Conservation (phyloP, 2,888 invertebrate species). For the Unio delphinus region DNA sequence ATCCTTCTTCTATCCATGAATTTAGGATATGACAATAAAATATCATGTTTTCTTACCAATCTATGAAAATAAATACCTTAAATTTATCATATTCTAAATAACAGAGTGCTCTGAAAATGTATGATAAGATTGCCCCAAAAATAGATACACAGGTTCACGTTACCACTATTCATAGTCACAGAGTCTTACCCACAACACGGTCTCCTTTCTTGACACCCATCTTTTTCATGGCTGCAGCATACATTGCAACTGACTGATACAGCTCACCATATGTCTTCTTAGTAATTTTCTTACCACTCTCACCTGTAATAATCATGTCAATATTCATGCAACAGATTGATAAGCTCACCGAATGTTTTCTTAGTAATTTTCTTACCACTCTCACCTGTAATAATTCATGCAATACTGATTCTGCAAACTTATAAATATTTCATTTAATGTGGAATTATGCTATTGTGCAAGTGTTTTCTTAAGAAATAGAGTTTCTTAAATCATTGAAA, state of each 20-base stretch:
- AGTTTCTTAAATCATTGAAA: no score
- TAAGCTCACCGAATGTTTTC: constrained; percentile 70
- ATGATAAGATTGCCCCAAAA: not conserved
- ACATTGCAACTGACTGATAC: constrained; percentile 65
- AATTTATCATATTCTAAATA: not conserved
- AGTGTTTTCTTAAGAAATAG: no score
- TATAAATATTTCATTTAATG: no score
- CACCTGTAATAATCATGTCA: constrained; percentile 47
- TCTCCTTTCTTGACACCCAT: constrained; percentile 72
- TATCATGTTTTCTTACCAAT: not conserved
- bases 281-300: constrained; percentile 55
- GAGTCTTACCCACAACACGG: constrained; percentile 71
- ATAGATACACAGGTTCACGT: not conserved
- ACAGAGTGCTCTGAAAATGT: not conserved
- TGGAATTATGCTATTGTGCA: no score
- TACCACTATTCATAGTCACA: not conserved
- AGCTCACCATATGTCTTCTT: constrained; percentile 70
- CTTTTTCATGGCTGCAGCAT: constrained; percentile 70
- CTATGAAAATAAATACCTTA: no score
- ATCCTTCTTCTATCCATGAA: not conserved
- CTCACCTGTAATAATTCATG: constrained; percentile 54
- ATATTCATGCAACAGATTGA: constrained; percentile 20
- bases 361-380: constrained; percentile 53
- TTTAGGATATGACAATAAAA: not conserved
- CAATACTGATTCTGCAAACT: no score